Conservation (phyloP, 2,888 invertebrate genomes). For the Heliconius hortense region DNA sequence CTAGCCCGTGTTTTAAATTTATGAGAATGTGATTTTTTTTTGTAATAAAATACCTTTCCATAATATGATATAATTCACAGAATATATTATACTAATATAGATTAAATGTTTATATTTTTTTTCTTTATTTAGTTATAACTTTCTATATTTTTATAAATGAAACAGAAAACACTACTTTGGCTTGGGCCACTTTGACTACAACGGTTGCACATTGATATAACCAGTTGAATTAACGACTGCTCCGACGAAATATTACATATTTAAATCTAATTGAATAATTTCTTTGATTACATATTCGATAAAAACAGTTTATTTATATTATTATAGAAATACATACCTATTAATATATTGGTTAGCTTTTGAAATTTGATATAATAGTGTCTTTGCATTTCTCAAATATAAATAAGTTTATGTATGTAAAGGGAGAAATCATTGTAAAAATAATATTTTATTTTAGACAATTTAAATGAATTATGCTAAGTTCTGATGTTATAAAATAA, state of each 20-base stretch:
- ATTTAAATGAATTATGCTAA: neutral
- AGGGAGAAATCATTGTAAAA: neutral
- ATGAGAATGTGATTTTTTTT: neutral
- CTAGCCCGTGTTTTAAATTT: constrained; percentile 7
- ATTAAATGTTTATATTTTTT: neutral
- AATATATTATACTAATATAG: neutral
- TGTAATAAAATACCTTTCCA: neutral
- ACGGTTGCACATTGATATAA: neutral
- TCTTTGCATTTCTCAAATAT: neutral
- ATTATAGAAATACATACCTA: neutral
- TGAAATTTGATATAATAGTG: neutral
- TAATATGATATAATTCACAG: neutral
- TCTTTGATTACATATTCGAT: constrained; percentile 17
- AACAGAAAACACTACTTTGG: neutral
- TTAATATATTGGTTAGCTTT: neutral
- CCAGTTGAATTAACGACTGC: constrained; percentile 10
- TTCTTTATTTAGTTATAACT: neutral
- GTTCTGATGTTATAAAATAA: constrained; percentile 2
- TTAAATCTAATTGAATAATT: constrained; percentile 18
- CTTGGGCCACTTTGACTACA: constrained; percentile 6
- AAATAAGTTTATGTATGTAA: neutral
- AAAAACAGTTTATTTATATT: constrained; percentile 7
- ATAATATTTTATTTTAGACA: neutral
- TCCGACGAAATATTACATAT: neutral
- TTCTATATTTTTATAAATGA: neutral